Base-by-base conservation (phyloP, 2,113 vertebrate genomes). In the Baryphthengus martii region DNA sequence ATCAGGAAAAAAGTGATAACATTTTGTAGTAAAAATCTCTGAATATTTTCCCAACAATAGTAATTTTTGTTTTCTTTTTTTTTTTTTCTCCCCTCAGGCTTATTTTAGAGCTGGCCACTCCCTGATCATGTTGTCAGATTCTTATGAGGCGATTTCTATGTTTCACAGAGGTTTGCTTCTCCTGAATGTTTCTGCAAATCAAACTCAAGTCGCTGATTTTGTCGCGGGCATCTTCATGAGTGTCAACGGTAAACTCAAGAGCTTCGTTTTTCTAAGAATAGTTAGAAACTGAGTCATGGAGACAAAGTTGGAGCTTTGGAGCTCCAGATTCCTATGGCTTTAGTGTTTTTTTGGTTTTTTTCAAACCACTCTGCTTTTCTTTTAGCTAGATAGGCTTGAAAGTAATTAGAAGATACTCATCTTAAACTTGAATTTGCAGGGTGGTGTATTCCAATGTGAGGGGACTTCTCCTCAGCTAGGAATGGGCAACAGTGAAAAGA, bases 91-190 rank as follows among this genome's bases (percentile, higher is more conserved):
- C 9, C 29, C 45, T 13, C 73, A 98, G 98, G 98, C 97, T 14
- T 98, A 98, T 89, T 98, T 98, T 31, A 97, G 98, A 83, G 97
- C 97, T 65, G 98, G 98, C 17, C 93, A 97, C 19, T 97, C 98
- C 15, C 58, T 97, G 70, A 80, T 98, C 67, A 93, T 90, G 77
- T 73, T 98, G 58, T 68, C 83, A 21, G 17, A 96, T 13, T 26
- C 84, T 65, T 39, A 49, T 3, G 81, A 94, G 49, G 98, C 98
- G 0, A 88, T 97, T 83, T 56, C 11, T 31, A 94, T 96, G 75
- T 98, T 98, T 93, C 94, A 92, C 40, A 88, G 75, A 49, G 98
- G 98, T 44, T 95, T 98, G 70, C 3, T 17, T 26, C 90, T 97
- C 37, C 89, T 98, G 39, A 88, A 52, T 33, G 29, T 15, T 55